These are phyloP conservation scores for Tenualosa thibaudeaui DNA, from an alignment of 2,797 vertebrate genomes.

Conservation along the genomic window DNA sequence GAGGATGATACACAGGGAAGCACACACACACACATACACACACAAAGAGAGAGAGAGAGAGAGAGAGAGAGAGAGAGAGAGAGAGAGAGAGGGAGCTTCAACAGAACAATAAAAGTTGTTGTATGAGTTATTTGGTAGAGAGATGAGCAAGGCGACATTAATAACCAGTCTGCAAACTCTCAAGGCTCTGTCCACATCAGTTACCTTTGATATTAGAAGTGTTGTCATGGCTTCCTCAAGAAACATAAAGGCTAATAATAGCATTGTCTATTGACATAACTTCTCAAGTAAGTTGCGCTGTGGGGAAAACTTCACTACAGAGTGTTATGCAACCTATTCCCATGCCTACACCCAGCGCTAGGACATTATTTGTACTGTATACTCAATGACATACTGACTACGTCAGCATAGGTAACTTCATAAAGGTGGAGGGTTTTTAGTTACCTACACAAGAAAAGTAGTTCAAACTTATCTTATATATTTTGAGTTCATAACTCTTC, in stretches of 20 bases:
- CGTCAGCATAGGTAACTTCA: background rate
- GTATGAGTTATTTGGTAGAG: no score
- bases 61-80: no score
- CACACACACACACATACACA: background rate
- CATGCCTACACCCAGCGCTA: background rate
- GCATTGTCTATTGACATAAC: background rate
- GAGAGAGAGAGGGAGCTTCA: background rate
- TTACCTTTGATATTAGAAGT: background rate
- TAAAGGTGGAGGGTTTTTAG: background rate
- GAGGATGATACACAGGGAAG: background rate
- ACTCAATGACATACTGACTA: background rate
- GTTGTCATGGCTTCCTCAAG: background rate
- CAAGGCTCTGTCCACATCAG: background rate
- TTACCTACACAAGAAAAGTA: background rate
- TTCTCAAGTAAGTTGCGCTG: background rate
- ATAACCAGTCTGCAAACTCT: background rate
- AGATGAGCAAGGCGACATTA: background rate
- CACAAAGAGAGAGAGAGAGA: no score
- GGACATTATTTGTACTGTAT: background rate
- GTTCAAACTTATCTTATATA: background rate
- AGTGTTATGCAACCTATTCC: background rate
- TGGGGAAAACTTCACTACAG: background rate
- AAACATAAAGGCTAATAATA: background rate
- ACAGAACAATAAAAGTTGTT: no score
- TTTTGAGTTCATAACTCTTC: constrained; percentile 11